Evolutionary conservation across 1,140 invertebrate genomes (phyloP).

Genomic region (Tenebrio molitor): DNA sequence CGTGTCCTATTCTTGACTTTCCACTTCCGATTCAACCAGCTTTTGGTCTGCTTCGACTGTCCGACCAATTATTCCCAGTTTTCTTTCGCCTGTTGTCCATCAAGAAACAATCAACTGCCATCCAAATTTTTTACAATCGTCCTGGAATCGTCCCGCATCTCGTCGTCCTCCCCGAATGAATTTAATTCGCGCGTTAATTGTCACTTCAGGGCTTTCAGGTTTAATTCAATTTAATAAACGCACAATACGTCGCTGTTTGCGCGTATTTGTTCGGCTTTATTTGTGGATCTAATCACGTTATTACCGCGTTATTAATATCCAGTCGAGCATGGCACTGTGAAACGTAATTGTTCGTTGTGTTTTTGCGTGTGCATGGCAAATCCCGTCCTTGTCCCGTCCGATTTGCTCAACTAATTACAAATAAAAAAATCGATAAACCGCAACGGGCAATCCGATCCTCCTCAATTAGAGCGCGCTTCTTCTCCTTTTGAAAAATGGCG

Average conservation of each 20-base stretch:
- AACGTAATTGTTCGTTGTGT: conserved; percentile 10
- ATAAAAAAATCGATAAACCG: not conserved
- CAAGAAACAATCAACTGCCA: too few relatives aligned
- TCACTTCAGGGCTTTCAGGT: conserved; percentile 6
- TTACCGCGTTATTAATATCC: conserved; percentile 30
- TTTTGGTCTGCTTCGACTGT: too few relatives aligned
- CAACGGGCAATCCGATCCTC: not conserved
- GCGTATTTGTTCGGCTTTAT: conserved; percentile 22
- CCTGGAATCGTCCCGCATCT: too few relatives aligned
- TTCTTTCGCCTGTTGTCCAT: too few relatives aligned
- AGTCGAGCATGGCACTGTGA: conserved; percentile 17
- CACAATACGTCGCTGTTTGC: conserved; percentile 14
- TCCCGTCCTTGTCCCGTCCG: not conserved
- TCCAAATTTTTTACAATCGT: too few relatives aligned
- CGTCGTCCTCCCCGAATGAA: conserved; percentile 5
- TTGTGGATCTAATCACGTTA: conserved; percentile 30
- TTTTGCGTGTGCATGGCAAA: not conserved
- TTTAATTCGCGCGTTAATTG: conserved; percentile 8
- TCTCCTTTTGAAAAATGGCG: not conserved
- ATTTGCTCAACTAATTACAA: not conserved
- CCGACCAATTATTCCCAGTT: too few relatives aligned
- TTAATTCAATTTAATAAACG: conserved; percentile 31
- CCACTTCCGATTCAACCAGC: too few relatives aligned
- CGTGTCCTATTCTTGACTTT: too few relatives aligned
- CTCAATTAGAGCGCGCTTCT: too few relatives aligned